These are phyloP conservation scores for Carlito syrichta DNA, from an alignment of 2,113 vertebrate species.

Conservation along the genomic window DNA sequence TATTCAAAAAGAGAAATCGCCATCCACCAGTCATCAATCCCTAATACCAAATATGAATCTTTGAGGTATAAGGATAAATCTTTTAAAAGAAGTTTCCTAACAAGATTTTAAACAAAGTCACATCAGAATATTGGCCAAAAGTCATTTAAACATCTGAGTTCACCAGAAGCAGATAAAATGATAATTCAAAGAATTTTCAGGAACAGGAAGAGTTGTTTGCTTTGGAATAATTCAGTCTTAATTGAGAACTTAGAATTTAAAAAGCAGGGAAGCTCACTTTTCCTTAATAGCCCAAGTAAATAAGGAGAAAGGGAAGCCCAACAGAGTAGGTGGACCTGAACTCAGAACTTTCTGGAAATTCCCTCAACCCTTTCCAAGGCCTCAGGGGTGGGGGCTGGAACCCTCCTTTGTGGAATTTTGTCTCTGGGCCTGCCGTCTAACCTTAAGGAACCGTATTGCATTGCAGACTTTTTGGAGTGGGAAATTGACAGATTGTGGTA, in stretches of 20 bases:
- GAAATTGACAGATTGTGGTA: background rate
- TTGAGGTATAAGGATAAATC: background rate
- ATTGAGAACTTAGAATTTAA: background rate
- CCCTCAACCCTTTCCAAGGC: background rate
- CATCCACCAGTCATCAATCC: background rate
- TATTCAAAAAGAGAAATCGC: background rate
- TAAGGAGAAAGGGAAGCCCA: background rate
- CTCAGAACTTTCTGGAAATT: background rate
- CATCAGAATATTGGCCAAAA: background rate
- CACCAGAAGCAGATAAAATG: background rate
- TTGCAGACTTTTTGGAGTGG: background rate
- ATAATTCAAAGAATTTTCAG: background rate
- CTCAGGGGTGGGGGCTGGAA: background rate
- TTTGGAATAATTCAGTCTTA: slow-evolving; percentile 12
- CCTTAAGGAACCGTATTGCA: background rate
- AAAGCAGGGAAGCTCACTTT: background rate
- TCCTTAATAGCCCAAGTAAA: background rate
- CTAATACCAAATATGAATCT: background rate
- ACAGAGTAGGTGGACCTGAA: background rate
- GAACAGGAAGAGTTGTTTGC: background rate
- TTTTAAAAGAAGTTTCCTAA: background rate
- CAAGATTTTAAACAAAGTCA: slow-evolving; percentile 10
- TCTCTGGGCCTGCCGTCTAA: background rate
- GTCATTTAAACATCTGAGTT: background rate
- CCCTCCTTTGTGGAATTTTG: background rate